These are phyloP conservation scores for Hucho hucho DNA, from an alignment of 2,113 vertebrate genomes.

Conservation along the genomic window DNA sequence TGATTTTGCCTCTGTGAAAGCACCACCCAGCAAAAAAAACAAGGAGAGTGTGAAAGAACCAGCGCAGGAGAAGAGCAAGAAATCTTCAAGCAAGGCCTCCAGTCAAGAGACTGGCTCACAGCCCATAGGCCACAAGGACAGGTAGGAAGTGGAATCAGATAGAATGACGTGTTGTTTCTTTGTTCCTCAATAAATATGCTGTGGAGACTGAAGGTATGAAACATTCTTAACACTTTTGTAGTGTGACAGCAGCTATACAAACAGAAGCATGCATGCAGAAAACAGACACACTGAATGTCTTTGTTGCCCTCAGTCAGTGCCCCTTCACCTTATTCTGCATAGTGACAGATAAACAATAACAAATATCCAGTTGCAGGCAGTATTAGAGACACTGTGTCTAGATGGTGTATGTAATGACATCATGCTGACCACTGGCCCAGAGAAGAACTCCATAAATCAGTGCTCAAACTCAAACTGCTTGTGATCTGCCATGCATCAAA, in stretches of 20 bases:
- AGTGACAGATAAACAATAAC: background rate
- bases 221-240: background rate
- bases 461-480: background rate
- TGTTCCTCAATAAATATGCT: background rate
- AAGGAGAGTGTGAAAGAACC: slow-evolving; percentile 60
- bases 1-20: slow-evolving; percentile 80
- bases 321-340: background rate
- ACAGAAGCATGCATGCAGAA: background rate
- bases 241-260: background rate
- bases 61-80: slow-evolving; percentile 66
- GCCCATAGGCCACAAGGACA: slow-evolving; percentile 62
- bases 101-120: slow-evolving; percentile 58
- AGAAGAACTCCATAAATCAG: background rate
- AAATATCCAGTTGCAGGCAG: background rate
- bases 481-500: background rate
- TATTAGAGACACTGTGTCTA: background rate
- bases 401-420: background rate
- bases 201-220: background rate
- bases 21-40: slow-evolving; percentile 81
- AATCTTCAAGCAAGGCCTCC: slow-evolving; percentile 55
- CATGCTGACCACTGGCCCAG: background rate
- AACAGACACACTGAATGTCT: background rate
- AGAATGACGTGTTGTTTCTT: background rate
- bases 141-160: slow-evolving; percentile 60
- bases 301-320: background rate